Conservation (phyloP, 2,797 vertebrate genomes). For the Hydrocynus forskahlii region DNA sequence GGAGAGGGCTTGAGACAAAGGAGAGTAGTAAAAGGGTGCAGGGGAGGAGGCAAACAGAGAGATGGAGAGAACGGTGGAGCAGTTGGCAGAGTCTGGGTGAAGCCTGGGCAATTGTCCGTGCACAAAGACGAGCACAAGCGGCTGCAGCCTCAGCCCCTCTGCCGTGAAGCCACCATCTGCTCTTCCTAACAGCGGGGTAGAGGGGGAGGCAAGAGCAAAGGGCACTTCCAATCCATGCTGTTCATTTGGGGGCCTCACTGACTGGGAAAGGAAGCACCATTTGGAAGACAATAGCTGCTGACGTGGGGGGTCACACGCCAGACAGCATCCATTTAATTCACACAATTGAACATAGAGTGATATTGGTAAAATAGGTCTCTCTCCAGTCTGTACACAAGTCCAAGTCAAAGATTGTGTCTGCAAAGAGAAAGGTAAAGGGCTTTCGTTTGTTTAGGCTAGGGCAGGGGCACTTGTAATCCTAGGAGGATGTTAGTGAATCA, state of each 20-base stretch:
- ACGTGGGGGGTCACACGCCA: slow-evolving; percentile 44
- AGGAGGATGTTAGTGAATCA: slow-evolving; percentile 72
- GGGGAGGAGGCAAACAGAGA: slow-evolving; percentile 23
- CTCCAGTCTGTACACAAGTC: slow-evolving; percentile 22
- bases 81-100: slow-evolving; percentile 44
- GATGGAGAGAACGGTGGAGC: background rate
- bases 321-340: slow-evolving; percentile 31
- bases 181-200: slow-evolving; percentile 34
- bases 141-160: slow-evolving; percentile 31
- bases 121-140: slow-evolving; percentile 56
- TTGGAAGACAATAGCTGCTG: slow-evolving; percentile 45
- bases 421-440: slow-evolving; percentile 22
- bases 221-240: slow-evolving; percentile 34
- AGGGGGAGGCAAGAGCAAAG: slow-evolving; percentile 38
- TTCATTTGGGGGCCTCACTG: slow-evolving; percentile 39
- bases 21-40: background rate
- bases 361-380: slow-evolving; percentile 14
- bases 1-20: background rate
- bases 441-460: slow-evolving; percentile 43
- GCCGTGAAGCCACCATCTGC: slow-evolving; percentile 60
- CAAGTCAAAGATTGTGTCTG: slow-evolving; percentile 26
- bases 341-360: slow-evolving; percentile 26
- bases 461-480: slow-evolving; percentile 65
- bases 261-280: slow-evolving; percentile 41
- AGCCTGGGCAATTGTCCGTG: slow-evolving; percentile 46